Conservation (phyloP, 2,888 invertebrate genomes). For the Pyralis farinalis region DNA sequence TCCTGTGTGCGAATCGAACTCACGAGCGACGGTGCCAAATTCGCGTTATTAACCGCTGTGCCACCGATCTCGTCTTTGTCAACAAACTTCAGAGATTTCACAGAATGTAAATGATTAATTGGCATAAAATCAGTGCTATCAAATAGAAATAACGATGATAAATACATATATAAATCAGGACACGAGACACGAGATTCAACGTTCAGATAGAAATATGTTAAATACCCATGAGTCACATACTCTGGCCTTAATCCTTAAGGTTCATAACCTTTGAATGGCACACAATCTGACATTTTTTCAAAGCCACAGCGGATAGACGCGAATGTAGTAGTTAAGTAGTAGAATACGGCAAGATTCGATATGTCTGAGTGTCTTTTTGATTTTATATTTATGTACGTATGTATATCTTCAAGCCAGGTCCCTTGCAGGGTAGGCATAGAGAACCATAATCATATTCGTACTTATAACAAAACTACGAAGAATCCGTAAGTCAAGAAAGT, state of each 20-base stretch:
- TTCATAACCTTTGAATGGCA: conserved; percentile 45
- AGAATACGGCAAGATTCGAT: conserved; percentile 16
- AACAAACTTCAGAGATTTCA: background rate
- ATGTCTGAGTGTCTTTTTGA: conserved; percentile 4
- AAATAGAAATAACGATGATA: conserved; percentile 4
- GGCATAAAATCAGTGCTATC: background rate
- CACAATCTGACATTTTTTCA: conserved; percentile 24
- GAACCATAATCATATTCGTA: too few relatives aligned
- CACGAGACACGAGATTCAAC: conserved; percentile 27
- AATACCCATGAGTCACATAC: conserved; percentile 53
- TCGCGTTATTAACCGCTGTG: too few relatives aligned
- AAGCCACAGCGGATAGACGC: conserved; percentile 34
- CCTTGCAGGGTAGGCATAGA: too few relatives aligned
- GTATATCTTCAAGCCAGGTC: too few relatives aligned
- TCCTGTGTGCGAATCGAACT: too few relatives aligned
- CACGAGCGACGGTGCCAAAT: too few relatives aligned
- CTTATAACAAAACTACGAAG: too few relatives aligned
- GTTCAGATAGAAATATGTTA: too few relatives aligned
- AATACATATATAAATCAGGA: conserved; percentile 4
- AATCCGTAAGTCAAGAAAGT: too few relatives aligned
- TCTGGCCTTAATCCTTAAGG: conserved; percentile 49
- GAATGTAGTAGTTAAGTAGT: conserved; percentile 34
- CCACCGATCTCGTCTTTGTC: too few relatives aligned
- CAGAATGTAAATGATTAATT: too few relatives aligned
- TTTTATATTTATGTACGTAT: too few relatives aligned